Evolutionary conservation across 2,888 invertebrate species (phyloP).

Genomic region (Anticlea derivata): DNA sequence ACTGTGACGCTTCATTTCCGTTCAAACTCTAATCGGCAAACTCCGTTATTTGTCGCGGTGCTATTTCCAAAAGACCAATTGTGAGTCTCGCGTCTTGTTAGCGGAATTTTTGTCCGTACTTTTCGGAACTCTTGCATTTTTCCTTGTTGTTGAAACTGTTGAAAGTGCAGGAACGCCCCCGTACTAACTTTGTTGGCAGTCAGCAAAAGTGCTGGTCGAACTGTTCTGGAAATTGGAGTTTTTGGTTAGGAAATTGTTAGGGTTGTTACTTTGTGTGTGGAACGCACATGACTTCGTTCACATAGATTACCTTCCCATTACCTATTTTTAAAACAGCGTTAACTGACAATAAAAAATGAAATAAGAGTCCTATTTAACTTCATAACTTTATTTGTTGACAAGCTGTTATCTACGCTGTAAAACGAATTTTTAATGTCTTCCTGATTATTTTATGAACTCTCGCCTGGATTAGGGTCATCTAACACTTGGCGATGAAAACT

Average conservation of each 20-base stretch:
- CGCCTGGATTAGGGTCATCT: constrained; percentile 26
- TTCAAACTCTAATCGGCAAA: not conserved
- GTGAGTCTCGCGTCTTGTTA: constrained; percentile 41
- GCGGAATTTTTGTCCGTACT: constrained; percentile 36
- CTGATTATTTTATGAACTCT: constrained; percentile 31
- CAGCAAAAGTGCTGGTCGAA: constrained; percentile 18
- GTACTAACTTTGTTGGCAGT: constrained; percentile 32
- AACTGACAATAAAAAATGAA: no score
- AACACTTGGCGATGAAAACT: constrained; percentile 35
- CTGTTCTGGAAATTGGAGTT: constrained; percentile 16
- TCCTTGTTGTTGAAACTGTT: constrained; percentile 26
- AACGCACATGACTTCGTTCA: no score
- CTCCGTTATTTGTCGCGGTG: constrained; percentile 28
- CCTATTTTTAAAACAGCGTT: no score
- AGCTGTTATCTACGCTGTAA: constrained; percentile 28
- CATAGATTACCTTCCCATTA: no score
- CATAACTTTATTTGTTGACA: constrained; percentile 24
- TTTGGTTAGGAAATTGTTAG: constrained; percentile 9
- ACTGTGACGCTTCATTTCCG: no score
- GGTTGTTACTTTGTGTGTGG: not conserved
- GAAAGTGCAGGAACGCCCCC: constrained; percentile 23
- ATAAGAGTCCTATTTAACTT: constrained; percentile 11
- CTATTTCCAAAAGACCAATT: constrained; percentile 43
- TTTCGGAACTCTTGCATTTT: constrained; percentile 36
- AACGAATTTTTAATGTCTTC: constrained; percentile 23